Conservation (phyloP, 1,140 invertebrate genomes). For the Aphis gossypii region DNA sequence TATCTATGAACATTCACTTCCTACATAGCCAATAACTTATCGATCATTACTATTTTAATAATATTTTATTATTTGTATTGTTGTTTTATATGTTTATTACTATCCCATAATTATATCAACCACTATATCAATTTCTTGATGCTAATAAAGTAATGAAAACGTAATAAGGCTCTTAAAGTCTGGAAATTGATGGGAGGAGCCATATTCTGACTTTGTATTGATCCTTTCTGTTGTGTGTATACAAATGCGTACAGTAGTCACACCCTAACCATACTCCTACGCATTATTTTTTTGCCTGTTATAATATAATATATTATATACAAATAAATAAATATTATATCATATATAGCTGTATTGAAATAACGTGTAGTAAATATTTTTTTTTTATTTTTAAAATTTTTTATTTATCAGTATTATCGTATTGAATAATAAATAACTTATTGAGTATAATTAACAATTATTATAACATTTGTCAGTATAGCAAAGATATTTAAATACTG, state of each 20-base stretch:
- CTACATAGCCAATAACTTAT: no score
- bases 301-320: background rate
- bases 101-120: background rate
- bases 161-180: constrained; percentile 23
- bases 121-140: background rate
- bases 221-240: constrained; percentile 45
- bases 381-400: background rate
- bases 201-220: constrained; percentile 50
- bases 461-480: background rate
- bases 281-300: background rate
- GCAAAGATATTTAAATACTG: background rate
- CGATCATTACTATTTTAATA: no score
- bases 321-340: background rate
- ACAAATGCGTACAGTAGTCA: constrained; percentile 22
- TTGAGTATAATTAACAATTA: background rate
- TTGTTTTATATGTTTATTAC: background rate
- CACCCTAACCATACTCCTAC: constrained; percentile 40
- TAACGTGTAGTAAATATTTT: background rate
- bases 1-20: no score
- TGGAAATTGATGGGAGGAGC: constrained; percentile 44
- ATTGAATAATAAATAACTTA: background rate
- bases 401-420: background rate
- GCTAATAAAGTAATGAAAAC: constrained; percentile 17
- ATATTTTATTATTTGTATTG: no score
- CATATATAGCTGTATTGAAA: background rate